Evolutionary conservation across 2,113 vertebrate genomes (phyloP).

Genomic region (Lutjanus erythropterus): DNA sequence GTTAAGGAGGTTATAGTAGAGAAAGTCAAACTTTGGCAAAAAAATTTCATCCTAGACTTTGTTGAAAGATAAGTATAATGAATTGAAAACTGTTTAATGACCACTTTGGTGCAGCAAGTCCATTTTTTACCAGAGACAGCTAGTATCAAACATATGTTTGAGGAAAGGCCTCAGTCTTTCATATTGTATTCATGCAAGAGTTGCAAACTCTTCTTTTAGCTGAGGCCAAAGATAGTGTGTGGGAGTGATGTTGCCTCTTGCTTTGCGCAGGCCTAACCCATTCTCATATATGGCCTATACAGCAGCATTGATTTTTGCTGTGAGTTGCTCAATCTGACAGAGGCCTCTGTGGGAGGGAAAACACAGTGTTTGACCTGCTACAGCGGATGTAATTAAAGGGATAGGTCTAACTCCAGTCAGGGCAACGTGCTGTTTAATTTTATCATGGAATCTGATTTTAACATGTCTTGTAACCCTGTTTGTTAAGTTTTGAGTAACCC

Average conservation of each 20-base stretch:
- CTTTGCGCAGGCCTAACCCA: constrained; percentile 6
- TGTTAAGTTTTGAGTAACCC: background rate
- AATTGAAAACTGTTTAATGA: background rate
- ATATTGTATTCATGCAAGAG: constrained; percentile 1
- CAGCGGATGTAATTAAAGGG: constrained; percentile 35
- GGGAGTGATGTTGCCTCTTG: constrained; percentile 26
- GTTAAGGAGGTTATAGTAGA: background rate
- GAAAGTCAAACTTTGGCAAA: background rate
- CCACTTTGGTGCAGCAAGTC: background rate
- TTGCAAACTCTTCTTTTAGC: constrained; percentile 19
- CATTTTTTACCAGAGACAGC: background rate
- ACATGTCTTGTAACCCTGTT: background rate
- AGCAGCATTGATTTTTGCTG: constrained; percentile 44
- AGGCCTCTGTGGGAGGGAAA: constrained; percentile 32
- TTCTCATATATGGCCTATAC: constrained; percentile 19
- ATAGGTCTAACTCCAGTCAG: constrained; percentile 1
- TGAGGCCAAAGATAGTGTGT: constrained; percentile 29
- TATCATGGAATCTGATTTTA: background rate
- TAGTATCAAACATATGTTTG: background rate
- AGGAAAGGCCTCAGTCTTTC: constrained; percentile 1
- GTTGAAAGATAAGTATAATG: background rate
- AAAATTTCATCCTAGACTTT: background rate
- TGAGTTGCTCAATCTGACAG: constrained; percentile 34
- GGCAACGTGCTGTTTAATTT: background rate
- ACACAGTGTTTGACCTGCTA: constrained; percentile 22